phyloP scores from a whole-genome alignment of 2,888 invertebrate species.

The Drosophila recens region DNA sequence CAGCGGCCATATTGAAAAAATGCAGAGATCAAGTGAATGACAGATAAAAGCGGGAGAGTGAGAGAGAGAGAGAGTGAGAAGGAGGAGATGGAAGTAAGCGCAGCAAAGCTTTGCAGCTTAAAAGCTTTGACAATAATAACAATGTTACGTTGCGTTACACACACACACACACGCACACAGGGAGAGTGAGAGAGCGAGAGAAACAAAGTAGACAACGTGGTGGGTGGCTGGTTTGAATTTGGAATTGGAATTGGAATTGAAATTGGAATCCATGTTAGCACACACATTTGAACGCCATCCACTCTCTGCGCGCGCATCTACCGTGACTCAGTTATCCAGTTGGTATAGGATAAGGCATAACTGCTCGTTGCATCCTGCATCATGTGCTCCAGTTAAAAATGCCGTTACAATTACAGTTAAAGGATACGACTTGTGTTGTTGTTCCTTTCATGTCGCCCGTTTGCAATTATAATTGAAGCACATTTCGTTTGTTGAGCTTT shows the following conservation, averaged over 20 bases:
- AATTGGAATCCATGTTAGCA: constrained; percentile 16
- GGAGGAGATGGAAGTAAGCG: neutral
- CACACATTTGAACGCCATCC: constrained; percentile 36
- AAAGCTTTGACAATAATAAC: constrained; percentile 42
- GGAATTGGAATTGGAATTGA: neutral
- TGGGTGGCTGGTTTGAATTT: constrained; percentile 12
- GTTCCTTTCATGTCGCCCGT: constrained; percentile 32
- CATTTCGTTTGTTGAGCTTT: constrained; percentile 32
- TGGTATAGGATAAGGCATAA: constrained; percentile 85
- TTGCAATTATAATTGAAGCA: constrained; percentile 37
- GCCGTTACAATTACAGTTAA: constrained; percentile 5
- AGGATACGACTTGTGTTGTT: constrained; percentile 9
- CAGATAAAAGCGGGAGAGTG: neutral
- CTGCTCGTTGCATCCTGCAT: constrained; percentile 85
- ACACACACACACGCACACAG: constrained; percentile 20
- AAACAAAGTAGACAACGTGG: neutral
- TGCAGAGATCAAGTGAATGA: constrained; percentile 22
- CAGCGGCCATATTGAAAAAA: constrained; percentile 73
- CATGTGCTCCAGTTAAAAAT: constrained; percentile 29
- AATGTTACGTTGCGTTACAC: constrained; percentile 20
- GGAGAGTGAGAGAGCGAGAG: neutral
- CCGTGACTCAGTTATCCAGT: constrained; percentile 85
- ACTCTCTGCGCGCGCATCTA: constrained; percentile 54
- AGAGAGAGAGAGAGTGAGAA: neutral
- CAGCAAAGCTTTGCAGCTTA: constrained; percentile 20